These are phyloP conservation scores for Ophioninae sp. DNA, from an alignment of 2,888 invertebrate species.

Conservation along the genomic window DNA sequence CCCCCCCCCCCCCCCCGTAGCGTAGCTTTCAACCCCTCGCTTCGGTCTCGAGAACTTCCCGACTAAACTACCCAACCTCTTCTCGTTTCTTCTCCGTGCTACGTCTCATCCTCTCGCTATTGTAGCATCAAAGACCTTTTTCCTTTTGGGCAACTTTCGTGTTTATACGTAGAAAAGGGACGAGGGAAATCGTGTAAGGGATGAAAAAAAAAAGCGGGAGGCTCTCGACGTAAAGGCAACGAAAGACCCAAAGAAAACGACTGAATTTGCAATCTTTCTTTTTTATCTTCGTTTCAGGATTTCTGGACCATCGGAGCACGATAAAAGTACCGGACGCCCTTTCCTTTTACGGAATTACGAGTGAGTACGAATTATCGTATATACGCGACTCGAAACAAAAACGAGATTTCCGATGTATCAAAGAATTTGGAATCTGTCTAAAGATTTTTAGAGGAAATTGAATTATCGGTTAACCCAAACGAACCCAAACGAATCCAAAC, in stretches of 20 bases:
- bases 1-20: constrained; percentile 14
- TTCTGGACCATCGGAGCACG: background rate
- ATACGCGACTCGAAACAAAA: no score
- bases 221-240: background rate
- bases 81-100: no score
- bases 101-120: no score
- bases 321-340: background rate
- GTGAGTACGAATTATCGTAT: constrained; percentile 34
- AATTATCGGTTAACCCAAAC: no score
- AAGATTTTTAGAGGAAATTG: no score
- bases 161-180: background rate
- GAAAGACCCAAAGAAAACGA: background rate
- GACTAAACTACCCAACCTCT: constrained; percentile 20
- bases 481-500: no score
- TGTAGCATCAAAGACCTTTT: constrained; percentile 4
- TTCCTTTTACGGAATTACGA: background rate
- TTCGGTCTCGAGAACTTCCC: constrained; percentile 6
- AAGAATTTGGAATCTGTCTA: no score
- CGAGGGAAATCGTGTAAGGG: no score
- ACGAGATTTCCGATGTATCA: no score
- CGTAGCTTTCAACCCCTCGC: background rate
- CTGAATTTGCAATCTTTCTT: constrained; percentile 5
- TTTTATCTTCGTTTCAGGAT: constrained; percentile 41
- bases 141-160: constrained; percentile 5
- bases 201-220: background rate